phyloP scores from a whole-genome alignment of 2,797 vertebrate species.

The Aythya fuligula region DNA sequence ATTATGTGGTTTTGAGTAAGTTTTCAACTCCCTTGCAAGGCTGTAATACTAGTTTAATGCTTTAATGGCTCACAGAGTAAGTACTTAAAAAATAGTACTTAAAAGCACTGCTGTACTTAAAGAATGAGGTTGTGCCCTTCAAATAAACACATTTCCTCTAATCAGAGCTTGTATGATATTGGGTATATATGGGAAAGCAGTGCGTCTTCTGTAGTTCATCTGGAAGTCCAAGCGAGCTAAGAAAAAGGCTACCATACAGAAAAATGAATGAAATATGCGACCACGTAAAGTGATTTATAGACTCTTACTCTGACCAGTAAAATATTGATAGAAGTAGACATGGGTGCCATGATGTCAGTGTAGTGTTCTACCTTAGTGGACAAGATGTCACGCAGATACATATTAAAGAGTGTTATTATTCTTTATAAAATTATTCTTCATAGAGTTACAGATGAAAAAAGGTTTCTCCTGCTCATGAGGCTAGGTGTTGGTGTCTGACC shows the following conservation, averaged over 20 bases:
- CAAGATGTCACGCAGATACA: too few species aligned
- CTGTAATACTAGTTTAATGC: background rate
- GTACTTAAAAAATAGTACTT: too few species aligned
- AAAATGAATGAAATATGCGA: background rate
- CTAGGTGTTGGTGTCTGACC: background rate
- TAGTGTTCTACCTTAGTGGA: background rate
- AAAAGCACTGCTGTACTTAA: too few species aligned
- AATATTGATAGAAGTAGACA: background rate
- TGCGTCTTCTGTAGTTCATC: background rate
- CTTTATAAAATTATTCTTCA: background rate
- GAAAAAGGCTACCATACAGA: background rate
- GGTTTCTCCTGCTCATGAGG: background rate
- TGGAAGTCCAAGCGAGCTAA: background rate
- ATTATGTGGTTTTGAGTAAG: background rate
- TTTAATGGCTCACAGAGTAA: background rate
- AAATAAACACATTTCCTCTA: background rate
- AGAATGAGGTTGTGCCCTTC: background rate
- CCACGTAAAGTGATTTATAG: background rate
- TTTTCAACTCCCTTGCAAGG: background rate
- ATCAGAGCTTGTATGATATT: background rate
- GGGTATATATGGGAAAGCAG: background rate
- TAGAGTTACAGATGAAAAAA: background rate
- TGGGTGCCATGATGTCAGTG: background rate
- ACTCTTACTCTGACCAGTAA: background rate
- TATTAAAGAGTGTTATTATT: too few species aligned